A percentile compares a stretch with the other conserved stretches of the same genome.
phyloP scores from a whole-genome alignment of 2,888 invertebrate species.

The Eupithecia tripunctaria region DNA sequence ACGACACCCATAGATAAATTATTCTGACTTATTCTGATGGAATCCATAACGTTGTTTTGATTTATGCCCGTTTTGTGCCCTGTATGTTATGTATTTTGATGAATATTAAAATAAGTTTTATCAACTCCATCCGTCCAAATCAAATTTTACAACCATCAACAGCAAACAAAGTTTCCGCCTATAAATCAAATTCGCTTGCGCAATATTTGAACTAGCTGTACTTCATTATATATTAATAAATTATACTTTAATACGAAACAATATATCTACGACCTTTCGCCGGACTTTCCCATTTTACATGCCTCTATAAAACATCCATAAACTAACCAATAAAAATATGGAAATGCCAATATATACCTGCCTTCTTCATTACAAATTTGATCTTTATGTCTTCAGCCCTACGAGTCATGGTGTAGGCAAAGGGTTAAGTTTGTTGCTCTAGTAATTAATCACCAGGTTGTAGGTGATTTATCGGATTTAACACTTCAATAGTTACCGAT shows the following conservation, averaged over 20 bases:
- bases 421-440: constrained; percentile 47
- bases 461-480: constrained; percentile 68
- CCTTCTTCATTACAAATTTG: constrained; percentile 40
- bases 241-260: constrained; percentile 55
- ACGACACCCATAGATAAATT: no score
- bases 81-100: constrained; percentile 4
- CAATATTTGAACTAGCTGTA: constrained; percentile 44
- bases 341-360: constrained; percentile 42
- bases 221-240: constrained; percentile 56
- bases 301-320: constrained; percentile 61
- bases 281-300: constrained; percentile 70
- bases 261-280: constrained; percentile 65
- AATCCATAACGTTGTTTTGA: not conserved
- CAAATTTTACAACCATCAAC: constrained; percentile 37
- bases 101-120: constrained; percentile 21
- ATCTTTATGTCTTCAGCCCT: constrained; percentile 44
- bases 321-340: constrained; percentile 62
- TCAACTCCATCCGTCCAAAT: constrained; percentile 22
- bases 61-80: not conserved
- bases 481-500: constrained; percentile 66
- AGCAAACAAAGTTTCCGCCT: constrained; percentile 38
- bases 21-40: not conserved
- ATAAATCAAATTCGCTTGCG: constrained; percentile 42
- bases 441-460: constrained; percentile 66
- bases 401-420: constrained; percentile 29